A percentile compares a stretch with the other conserved stretches of the same genome.
Conservation (phyloP, 2,113 vertebrate genomes). For the Phainopepla nitens region DNA sequence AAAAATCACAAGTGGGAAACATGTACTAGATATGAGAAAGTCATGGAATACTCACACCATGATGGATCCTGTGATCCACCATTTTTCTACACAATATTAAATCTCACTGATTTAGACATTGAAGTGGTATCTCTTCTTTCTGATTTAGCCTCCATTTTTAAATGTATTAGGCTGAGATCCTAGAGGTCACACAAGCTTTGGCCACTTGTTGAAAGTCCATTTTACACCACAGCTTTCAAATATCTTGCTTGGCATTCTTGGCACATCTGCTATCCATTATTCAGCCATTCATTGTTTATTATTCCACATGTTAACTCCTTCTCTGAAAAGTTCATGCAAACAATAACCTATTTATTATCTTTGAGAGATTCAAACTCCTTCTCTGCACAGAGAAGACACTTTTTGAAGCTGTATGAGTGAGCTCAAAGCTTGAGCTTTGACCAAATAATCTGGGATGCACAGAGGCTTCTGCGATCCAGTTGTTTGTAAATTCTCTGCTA, state of each 20-base stretch:
- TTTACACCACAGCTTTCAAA: not conserved
- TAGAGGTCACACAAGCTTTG: not conserved
- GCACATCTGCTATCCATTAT: constrained; percentile 63
- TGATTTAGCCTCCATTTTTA: not conserved
- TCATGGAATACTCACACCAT: not conserved
- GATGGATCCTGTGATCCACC: not conserved
- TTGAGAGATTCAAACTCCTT: not conserved
- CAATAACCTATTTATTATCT: constrained; percentile 41
- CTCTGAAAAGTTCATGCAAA: constrained; percentile 50
- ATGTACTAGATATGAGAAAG: not conserved
- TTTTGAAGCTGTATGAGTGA: not conserved
- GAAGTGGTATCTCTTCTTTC: not conserved
- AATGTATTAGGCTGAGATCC: not conserved
- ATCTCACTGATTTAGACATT: not conserved
- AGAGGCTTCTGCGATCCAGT: not conserved
- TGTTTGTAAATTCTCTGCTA: not conserved
- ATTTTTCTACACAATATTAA: not conserved
- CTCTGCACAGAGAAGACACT: not conserved
- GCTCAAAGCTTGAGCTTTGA: not conserved
- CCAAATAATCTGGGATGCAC: not conserved
- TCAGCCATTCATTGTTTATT: constrained; percentile 39
- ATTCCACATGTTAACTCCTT: constrained; percentile 45
- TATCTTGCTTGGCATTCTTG: constrained; percentile 1
- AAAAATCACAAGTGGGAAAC: not conserved
- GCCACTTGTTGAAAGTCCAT: not conserved